These are phyloP conservation scores for Pediacus dermestoides DNA, from an alignment of 2,888 invertebrate genomes.

Conservation along the genomic window DNA sequence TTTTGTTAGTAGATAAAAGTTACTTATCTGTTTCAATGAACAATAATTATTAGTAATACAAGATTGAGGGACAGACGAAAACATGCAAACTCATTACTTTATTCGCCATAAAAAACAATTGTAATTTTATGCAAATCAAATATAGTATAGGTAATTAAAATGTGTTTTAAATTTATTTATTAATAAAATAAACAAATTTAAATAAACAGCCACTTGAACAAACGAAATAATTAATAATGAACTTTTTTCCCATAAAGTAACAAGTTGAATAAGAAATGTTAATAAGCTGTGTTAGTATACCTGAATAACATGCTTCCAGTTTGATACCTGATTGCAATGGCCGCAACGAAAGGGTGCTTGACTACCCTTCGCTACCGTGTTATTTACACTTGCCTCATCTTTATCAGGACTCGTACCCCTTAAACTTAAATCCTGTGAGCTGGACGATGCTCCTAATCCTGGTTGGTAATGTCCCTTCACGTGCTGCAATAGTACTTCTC, in stretches of 20 bases:
- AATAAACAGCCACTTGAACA: too few species aligned
- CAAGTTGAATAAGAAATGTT: too few species aligned
- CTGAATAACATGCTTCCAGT: constrained; percentile 85
- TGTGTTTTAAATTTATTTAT: too few species aligned
- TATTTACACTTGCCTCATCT: constrained; percentile 56
- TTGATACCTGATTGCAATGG: constrained; percentile 77
- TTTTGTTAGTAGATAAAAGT: too few species aligned
- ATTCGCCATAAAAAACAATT: too few species aligned
- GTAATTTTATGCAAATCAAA: too few species aligned
- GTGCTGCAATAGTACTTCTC: constrained; percentile 63
- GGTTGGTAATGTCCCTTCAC: constrained; percentile 61
- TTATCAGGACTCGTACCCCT: constrained; percentile 43
- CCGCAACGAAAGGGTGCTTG: constrained; percentile 67
- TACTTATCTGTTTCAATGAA: constrained; percentile 11
- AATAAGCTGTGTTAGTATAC: constrained; percentile 55
- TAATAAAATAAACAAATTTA: too few species aligned
- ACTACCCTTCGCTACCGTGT: constrained; percentile 42
- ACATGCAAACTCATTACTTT: constrained; percentile 1
- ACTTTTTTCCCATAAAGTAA: too few species aligned
- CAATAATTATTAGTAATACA: constrained; percentile 17
- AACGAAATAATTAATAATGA: too few species aligned
- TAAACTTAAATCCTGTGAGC: constrained; percentile 31
- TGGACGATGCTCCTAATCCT: constrained; percentile 34
- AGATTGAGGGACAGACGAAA: not conserved
- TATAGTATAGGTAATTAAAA: too few species aligned